Evolutionary conservation across 1,140 invertebrate genomes (phyloP).

Genomic region (Nephila pilipes): DNA sequence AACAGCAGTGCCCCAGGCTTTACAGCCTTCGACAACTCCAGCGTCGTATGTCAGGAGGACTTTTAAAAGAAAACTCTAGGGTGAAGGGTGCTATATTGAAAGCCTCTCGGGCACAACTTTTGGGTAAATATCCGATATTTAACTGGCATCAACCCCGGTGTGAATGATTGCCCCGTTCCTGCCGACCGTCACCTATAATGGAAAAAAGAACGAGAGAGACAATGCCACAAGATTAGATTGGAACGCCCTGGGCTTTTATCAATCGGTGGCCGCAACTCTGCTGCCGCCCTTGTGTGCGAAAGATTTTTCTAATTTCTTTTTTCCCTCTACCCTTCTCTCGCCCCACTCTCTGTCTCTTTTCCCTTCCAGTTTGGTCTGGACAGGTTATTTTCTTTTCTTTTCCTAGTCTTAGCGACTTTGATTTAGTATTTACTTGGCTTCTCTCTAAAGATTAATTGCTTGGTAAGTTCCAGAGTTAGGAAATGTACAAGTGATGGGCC

Average conservation of each 20-base stretch:
- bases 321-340: not conserved
- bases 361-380: not conserved
- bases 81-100: slow-evolving; percentile 18
- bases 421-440: slow-evolving; percentile 34
- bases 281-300: not conserved
- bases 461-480: not conserved
- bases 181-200: not conserved
- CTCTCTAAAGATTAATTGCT: slow-evolving; percentile 62
- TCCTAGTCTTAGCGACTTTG: not conserved
- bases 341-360: not conserved
- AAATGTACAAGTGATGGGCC: not conserved
- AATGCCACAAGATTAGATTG: slow-evolving; percentile 64
- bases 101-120: not conserved
- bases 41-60: slow-evolving; percentile 27
- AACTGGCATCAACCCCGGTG: not conserved
- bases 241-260: slow-evolving; percentile 60
- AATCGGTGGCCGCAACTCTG: slow-evolving; percentile 1
- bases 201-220: slow-evolving; percentile 48
- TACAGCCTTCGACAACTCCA: not conserved
- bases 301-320: slow-evolving; percentile 33
- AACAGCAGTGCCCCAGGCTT: not conserved
- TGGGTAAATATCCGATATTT: slow-evolving; percentile 64
- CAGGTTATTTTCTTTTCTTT: slow-evolving; percentile 61
- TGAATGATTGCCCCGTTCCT: slow-evolving; percentile 23
- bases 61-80: not conserved